Evolutionary conservation across 2,797 vertebrate genomes (phyloP), one percentile per base, ranked within the genome.

Genomic region (Florisuga fusca): DNA sequence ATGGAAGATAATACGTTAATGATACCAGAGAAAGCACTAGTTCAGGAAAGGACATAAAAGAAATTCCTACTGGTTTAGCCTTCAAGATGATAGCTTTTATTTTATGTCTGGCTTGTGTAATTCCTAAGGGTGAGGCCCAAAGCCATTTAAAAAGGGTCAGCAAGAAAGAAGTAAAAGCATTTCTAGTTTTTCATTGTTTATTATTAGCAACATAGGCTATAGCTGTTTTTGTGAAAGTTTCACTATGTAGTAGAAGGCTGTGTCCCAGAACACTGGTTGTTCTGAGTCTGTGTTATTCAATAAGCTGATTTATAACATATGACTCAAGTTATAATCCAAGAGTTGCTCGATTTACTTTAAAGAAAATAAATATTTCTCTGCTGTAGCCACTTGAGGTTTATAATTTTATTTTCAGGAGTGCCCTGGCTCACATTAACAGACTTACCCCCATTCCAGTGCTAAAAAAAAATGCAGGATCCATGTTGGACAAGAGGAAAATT

Each of bases 301-400:
- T 91, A 94, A 95, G 48, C 63, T 96, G 95, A 96, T 95, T 96
- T 97, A 94, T 95, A 94, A 96, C 91, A 82, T 96, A 82, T 88
- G 84, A 93, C 74, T 96, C n/a, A 63, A 67, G 78, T 95, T 97
- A 82, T 86, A 96, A 97, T 93, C 74, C 67, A 94, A 89, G 87
- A 82, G 79, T 95, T 96, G 90, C 95, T 95, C 90, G 90, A 94
- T 96, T 97, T 89, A 89, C 96, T 97, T 96, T 96, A 92, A 96
- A 94, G 62, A 84, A 89, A 95, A 95, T 96, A 95, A 96, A 87
- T 92, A 86, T 80, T 96, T 96, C 90, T 93, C 68, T 91, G 62
- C 80, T 95, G 31, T 87, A 95, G 67, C 73, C 85, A 66, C 83
- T 88, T 96, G 95, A 95, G 76, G 87, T 94, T 96, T 97, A 94